Evolutionary conservation across 2,797 vertebrate species (phyloP).

Genomic region (Potorous gilbertii): DNA sequence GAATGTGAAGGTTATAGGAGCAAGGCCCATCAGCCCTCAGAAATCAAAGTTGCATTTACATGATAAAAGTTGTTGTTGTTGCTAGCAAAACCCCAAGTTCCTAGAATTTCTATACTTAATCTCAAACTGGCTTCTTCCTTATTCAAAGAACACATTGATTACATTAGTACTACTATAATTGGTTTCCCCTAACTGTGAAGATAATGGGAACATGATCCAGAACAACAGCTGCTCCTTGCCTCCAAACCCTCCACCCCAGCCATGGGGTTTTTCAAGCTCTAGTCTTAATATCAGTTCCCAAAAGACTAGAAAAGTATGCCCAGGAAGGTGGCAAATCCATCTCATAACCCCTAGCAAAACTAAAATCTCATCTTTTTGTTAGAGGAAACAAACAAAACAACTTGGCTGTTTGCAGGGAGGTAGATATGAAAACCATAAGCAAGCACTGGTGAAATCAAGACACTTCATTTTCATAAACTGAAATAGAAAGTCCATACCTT

Average conservation of each 20-base stretch:
- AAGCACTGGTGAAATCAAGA: slow-evolving; percentile 33
- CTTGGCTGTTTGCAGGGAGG: slow-evolving; percentile 40
- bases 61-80: slow-evolving; percentile 28
- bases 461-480: slow-evolving; percentile 38
- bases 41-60: slow-evolving; percentile 60
- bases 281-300: slow-evolving; percentile 46
- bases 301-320: slow-evolving; percentile 52
- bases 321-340: slow-evolving; percentile 23
- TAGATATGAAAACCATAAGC: slow-evolving; percentile 43
- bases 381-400: slow-evolving; percentile 53
- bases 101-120: slow-evolving; percentile 54
- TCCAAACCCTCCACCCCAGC: slow-evolving; percentile 30
- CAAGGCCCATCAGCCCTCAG: slow-evolving; percentile 57
- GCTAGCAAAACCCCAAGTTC: slow-evolving; percentile 38
- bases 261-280: slow-evolving; percentile 33
- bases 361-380: slow-evolving; percentile 25
- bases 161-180: slow-evolving; percentile 63
- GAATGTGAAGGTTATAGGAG: slow-evolving; percentile 55
- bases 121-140: slow-evolving; percentile 59
- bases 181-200: slow-evolving; percentile 74
- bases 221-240: slow-evolving; percentile 39
- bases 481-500: slow-evolving; percentile 41
- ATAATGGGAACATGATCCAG: slow-evolving; percentile 60
- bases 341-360: slow-evolving; percentile 46
- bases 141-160: slow-evolving; percentile 69